phyloP scores from a whole-genome alignment of 2,113 vertebrate genomes.

The Clarias macrocephalus region DNA sequence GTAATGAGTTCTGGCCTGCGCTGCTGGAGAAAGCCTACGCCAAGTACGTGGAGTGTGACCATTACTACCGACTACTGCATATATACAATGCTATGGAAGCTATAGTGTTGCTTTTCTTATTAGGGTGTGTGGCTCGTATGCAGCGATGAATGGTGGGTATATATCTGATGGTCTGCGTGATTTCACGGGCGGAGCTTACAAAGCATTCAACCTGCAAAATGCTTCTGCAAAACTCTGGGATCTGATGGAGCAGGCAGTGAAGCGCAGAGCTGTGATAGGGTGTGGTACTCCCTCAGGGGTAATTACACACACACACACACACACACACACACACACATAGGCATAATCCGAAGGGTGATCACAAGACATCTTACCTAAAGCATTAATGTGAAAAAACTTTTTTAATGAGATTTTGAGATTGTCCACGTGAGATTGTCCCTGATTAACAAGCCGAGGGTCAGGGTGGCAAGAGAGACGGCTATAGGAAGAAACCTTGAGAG shows the following conservation, averaged over 20 bases:
- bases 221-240: constrained; percentile 74
- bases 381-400: too few relatives aligned
- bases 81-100: too few relatives aligned
- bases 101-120: background rate
- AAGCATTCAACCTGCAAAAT: constrained; percentile 68
- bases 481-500: too few relatives aligned
- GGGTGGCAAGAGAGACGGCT: too few relatives aligned
- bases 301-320: constrained; percentile 21
- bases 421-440: too few relatives aligned
- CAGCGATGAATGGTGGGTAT: constrained; percentile 77
- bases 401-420: too few relatives aligned
- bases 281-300: constrained; percentile 78
- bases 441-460: too few relatives aligned
- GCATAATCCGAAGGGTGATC: too few relatives aligned
- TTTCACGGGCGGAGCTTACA: constrained; percentile 84
- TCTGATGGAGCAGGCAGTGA: constrained; percentile 71
- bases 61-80: too few relatives aligned
- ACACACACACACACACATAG: background rate
- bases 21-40: constrained; percentile 76
- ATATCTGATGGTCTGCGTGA: constrained; percentile 83
- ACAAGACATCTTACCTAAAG: too few relatives aligned
- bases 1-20: constrained; percentile 73
- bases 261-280: constrained; percentile 76
- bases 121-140: constrained; percentile 85
- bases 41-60: constrained; percentile 53